Base-by-base conservation (phyloP, 2,888 invertebrate species). In the Himalopsyche kuldschensis region DNA sequence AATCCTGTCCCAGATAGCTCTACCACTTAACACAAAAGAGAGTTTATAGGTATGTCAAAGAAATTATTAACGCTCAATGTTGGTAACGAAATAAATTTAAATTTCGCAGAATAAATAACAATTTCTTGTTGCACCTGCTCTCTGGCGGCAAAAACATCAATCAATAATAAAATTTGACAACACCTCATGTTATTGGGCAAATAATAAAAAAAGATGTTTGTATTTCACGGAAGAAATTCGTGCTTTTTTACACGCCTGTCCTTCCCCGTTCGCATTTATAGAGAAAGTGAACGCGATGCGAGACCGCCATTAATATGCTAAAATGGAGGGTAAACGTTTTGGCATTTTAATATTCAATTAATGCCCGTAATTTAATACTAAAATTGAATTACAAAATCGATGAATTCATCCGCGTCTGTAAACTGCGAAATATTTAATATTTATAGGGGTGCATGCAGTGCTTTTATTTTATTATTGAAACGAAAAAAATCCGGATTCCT, bases 291-390 rank as follows among this genome's bases (percentile, higher is more conserved):
- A 15, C 2, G 55, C 6, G 55, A 55, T 10, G 55, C 6, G 24
- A 55, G 24, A 55, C 8, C 1, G 8, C 55, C 8, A 55, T 55
- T 55, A 20, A 55, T 55, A 55, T 55, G 55, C 55, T 20, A 55
- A 55, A 55, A 55, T 55, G 55, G n/a, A 55, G 55, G 55, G 55
- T 32, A 75, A 81, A 32, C 35, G 35, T 17, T 55, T 76, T 24
- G 32, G 77, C n/a, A 17, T 79, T 35, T 82, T 83, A 77, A 85
- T 85, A 85, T 85, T 85, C 85, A 85, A 85, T 85, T 83, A 79
- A 75, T 79, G 69, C 77, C 79, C 30, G 76, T 78, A 85, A 85
- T 78, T 85, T 79, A 47, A 76, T 32, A 69, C 78, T 79, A 79
- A 85, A 85, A 85, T 78, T 81, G 75, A 83, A 83, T 84, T 83